phyloP scores from a whole-genome alignment of 1,140 invertebrate genomes.

The Lutraria rhynchaena region DNA sequence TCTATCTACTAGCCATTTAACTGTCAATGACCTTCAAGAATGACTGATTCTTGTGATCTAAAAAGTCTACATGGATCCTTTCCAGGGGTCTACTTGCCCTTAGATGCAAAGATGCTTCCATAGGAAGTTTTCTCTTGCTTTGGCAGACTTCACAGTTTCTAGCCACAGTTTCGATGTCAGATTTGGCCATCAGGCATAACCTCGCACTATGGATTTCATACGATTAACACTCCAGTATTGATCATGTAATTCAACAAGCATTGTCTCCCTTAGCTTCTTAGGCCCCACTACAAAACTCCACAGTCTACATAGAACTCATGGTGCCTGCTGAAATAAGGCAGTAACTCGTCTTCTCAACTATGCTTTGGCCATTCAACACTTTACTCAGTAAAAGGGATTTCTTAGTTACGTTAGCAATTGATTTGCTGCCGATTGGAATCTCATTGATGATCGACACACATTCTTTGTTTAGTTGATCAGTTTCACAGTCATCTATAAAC shows the following conservation, averaged over 20 bases:
- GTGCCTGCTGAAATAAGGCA: constrained; percentile 25
- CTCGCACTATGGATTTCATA: constrained; percentile 81
- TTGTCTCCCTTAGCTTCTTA: background rate
- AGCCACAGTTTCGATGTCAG: constrained; percentile 76
- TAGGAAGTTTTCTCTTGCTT: constrained; percentile 29
- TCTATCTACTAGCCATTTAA: constrained; percentile 82
- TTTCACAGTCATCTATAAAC: background rate
- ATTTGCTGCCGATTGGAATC: constrained; percentile 10
- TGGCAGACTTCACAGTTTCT: constrained; percentile 65
- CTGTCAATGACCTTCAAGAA: constrained; percentile 82
- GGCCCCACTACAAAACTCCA: constrained; percentile 51
- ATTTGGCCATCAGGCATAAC: constrained; percentile 82
- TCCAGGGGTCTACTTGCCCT: constrained; percentile 78
- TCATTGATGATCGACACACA: constrained; percentile 24
- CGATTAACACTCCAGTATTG: constrained; percentile 78
- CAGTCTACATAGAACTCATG: constrained; percentile 27
- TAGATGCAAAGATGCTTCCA: constrained; percentile 54
- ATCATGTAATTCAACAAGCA: constrained; percentile 38
- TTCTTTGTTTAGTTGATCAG: background rate
- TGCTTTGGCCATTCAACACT: constrained; percentile 36
- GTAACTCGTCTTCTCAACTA: background rate
- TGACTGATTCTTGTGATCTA: constrained; percentile 67
- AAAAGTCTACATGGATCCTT: constrained; percentile 83
- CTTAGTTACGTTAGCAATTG: constrained; percentile 38
- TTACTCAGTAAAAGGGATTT: constrained; percentile 31